Evolutionary conservation across 2,888 invertebrate genomes (phyloP).

Genomic region (Cheilosia impressa): DNA sequence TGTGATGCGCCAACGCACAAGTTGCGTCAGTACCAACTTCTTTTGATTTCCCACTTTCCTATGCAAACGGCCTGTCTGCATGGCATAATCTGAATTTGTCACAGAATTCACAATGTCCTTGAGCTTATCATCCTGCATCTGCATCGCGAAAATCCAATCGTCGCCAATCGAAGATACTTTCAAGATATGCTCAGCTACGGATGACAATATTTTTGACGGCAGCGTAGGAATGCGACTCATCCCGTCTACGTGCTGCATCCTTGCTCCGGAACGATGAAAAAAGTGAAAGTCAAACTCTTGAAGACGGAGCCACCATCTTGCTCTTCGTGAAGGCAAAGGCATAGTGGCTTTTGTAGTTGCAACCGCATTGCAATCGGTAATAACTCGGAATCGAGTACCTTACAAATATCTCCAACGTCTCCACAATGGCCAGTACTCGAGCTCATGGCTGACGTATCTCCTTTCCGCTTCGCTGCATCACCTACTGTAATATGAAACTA

Average conservation of each 20-base stretch:
- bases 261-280: constrained; percentile 32
- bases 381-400: constrained; percentile 16
- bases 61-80: too few species aligned
- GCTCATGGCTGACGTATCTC: too few species aligned
- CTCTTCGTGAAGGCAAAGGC: background rate
- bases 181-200: constrained; percentile 17
- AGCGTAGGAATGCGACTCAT: constrained; percentile 54
- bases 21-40: too few species aligned
- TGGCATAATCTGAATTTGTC: constrained; percentile 5
- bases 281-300: constrained; percentile 60
- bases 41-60: too few species aligned
- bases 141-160: constrained; percentile 2
- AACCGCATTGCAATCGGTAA: constrained; percentile 43
- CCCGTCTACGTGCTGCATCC: constrained; percentile 44
- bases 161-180: background rate
- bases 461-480: constrained; percentile 6
- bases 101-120: background rate
- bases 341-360: constrained; percentile 46
- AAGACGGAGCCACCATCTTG: constrained; percentile 40
- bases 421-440: too few species aligned
- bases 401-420: constrained; percentile 26
- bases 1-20: too few species aligned
- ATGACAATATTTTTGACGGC: constrained; percentile 18
- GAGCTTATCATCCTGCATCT: constrained; percentile 3
- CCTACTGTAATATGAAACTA: constrained; percentile 46